Conservation (phyloP, 2,888 invertebrate genomes). For the Sthenelais limicola region DNA sequence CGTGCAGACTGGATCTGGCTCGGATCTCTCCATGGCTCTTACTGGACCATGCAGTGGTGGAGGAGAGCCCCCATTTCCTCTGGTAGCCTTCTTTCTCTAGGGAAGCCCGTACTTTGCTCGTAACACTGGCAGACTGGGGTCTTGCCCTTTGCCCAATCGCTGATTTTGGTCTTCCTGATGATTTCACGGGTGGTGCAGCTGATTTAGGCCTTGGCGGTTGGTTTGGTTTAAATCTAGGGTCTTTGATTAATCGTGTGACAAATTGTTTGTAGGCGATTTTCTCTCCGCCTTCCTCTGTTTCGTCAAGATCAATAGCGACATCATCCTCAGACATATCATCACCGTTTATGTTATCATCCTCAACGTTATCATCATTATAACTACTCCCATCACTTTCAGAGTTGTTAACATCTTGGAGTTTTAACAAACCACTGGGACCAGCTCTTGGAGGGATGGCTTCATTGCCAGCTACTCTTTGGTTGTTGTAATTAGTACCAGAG, state of each 20-base stretch:
- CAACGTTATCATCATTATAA: no score
- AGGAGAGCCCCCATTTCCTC: conserved; percentile 63
- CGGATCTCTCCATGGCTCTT: conserved; percentile 60
- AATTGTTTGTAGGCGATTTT: conserved; percentile 22
- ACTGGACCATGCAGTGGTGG: conserved; percentile 63
- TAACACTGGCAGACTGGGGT: conserved; percentile 22
- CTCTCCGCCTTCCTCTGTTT: conserved; percentile 15
- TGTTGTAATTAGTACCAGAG: neutral
- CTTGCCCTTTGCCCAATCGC: neutral
- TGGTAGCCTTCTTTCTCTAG: conserved; percentile 34
- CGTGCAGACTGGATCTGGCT: conserved; percentile 23
- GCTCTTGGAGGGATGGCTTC: conserved; percentile 1
- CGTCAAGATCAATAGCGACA: conserved; percentile 1
- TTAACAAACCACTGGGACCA: no score
- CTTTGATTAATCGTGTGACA: conserved; percentile 15
- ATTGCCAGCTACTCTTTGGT: neutral
- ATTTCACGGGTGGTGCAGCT: neutral
- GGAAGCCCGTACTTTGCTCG: conserved; percentile 41
- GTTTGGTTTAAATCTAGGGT: conserved; percentile 36
- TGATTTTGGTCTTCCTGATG: conserved; percentile 5
- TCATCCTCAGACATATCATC: no score
- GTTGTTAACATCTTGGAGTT: neutral
- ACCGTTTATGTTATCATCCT: no score
- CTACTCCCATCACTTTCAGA: neutral
- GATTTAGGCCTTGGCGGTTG: conserved; percentile 16